Conservation (phyloP, 2,113 vertebrate genomes). For the Anoplopoma fimbria region DNA sequence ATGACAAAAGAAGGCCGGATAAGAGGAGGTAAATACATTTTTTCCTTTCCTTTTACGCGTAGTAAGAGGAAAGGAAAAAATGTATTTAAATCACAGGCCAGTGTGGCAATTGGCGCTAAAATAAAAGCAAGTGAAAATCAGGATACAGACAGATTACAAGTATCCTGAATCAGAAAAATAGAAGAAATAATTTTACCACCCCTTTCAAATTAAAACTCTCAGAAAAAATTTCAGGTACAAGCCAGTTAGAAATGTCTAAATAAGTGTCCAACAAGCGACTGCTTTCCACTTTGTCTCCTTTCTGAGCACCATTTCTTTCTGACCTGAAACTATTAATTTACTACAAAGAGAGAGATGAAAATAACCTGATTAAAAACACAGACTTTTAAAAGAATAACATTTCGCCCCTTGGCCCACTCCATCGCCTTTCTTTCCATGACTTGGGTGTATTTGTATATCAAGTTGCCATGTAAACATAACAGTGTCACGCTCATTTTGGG, state of each 20-base stretch:
- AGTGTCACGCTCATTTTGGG: slow-evolving; percentile 74
- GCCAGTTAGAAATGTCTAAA: neutral
- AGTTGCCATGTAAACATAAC: slow-evolving; percentile 87
- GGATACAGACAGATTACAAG: neutral
- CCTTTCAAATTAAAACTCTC: slow-evolving; percentile 5
- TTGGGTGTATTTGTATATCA: slow-evolving; percentile 84
- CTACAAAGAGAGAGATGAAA: slow-evolving; percentile 67
- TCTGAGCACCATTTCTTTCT: slow-evolving; percentile 47
- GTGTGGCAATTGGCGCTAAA: neutral
- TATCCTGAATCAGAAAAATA: neutral
- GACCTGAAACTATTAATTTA: slow-evolving; percentile 62
- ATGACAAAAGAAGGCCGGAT: neutral
- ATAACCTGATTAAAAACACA: slow-evolving; percentile 76
- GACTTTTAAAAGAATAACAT: slow-evolving; percentile 77
- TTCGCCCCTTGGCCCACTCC: slow-evolving; percentile 50
- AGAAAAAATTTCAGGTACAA: neutral
- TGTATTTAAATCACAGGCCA: slow-evolving; percentile 26
- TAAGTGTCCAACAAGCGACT: neutral
- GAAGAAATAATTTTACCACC: neutral
- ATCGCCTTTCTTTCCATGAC: slow-evolving; percentile 73
- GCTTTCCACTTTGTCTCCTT: slow-evolving; percentile 28
- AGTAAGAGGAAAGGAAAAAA: too few species aligned
- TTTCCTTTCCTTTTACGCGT: too few species aligned
- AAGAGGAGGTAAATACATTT: too few species aligned
- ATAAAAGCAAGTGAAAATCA: neutral